A percentile compares a stretch with the other conserved stretches of the same genome.
These are phyloP conservation scores for Crenuchus spilurus DNA, from an alignment of 2,797 vertebrate species.

Conservation along the genomic window DNA sequence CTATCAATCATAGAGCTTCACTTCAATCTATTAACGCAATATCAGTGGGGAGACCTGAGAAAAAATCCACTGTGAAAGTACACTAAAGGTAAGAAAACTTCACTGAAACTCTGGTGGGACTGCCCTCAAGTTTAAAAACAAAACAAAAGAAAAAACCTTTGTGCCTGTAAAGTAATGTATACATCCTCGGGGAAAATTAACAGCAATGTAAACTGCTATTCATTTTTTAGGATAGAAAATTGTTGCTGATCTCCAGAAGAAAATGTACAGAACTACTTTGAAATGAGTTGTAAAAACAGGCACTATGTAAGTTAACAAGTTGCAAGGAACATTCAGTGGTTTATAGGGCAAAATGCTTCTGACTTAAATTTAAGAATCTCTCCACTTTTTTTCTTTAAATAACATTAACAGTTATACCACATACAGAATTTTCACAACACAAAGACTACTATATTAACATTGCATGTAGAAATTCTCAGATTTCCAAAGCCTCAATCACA, in stretches of 20 bases:
- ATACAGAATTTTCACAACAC: constrained; percentile 83
- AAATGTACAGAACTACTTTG: constrained; percentile 82
- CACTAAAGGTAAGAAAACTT: constrained; percentile 22
- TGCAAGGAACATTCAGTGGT: constrained; percentile 68
- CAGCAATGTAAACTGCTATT: constrained; percentile 79
- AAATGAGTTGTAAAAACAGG: constrained; percentile 88
- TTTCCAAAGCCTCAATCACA: constrained; percentile 57
- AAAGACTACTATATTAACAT: constrained; percentile 49
- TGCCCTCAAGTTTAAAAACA: neutral
- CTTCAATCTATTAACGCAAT: neutral
- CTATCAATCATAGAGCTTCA: too few relatives aligned
- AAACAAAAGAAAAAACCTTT: constrained; percentile 27
- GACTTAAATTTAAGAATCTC: constrained; percentile 33
- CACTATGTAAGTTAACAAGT: constrained; percentile 81
- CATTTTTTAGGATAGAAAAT: constrained; percentile 82
- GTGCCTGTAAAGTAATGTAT: constrained; percentile 31
- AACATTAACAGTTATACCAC: constrained; percentile 65
- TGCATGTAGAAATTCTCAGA: constrained; percentile 38
- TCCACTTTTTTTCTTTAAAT: constrained; percentile 9
- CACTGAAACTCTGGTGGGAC: constrained; percentile 4
- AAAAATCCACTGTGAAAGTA: constrained; percentile 8
- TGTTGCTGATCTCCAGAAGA: constrained; percentile 87
- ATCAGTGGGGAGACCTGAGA: constrained; percentile 15
- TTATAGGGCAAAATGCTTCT: constrained; percentile 56
- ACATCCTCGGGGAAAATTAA: constrained; percentile 69